These are phyloP conservation scores for Chirona hameri DNA, from an alignment of 2,888 invertebrate species.

Conservation along the genomic window DNA sequence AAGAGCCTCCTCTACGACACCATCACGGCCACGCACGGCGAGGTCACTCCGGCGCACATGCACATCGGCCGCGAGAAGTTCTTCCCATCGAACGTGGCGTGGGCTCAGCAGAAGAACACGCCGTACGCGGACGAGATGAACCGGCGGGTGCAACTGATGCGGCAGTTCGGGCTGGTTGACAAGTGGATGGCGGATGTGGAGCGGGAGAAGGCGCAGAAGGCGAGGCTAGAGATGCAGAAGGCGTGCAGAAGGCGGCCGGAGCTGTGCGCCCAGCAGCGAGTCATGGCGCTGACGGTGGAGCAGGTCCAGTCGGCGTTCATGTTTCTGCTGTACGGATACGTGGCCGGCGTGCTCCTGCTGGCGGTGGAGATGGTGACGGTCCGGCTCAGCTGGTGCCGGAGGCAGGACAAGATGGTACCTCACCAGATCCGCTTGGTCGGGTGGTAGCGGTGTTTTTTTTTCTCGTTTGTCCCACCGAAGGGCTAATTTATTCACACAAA, in stretches of 20 bases:
- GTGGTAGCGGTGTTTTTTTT: too few relatives aligned
- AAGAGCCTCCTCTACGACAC: slow-evolving; percentile 9
- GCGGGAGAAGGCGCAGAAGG: not conserved
- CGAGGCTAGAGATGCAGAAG: not conserved
- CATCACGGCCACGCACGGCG: not conserved
- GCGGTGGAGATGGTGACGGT: not conserved
- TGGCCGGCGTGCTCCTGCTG: not conserved
- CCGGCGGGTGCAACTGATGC: not conserved
- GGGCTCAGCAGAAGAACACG: slow-evolving; percentile 24
- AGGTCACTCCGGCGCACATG: not conserved
- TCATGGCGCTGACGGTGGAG: not conserved
- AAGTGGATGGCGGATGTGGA: not conserved
- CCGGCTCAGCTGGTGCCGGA: not conserved
- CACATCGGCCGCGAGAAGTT: slow-evolving; percentile 7
- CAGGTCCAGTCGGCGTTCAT: not conserved
- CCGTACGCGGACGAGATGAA: not conserved
- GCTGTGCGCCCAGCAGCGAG: not conserved
- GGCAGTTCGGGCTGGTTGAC: slow-evolving; percentile 22
- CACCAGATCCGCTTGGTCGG: too few relatives aligned
- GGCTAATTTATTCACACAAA: too few relatives aligned
- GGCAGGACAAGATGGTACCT: too few relatives aligned
- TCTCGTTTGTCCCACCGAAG: too few relatives aligned
- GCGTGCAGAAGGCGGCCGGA: not conserved
- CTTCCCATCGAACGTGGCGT: slow-evolving; percentile 14
- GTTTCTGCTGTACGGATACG: not conserved